A percentile compares a stretch with the other conserved stretches of the same genome.
phyloP scores from a whole-genome alignment of 1,140 invertebrate genomes.

The Zaprionus ghesquierei region DNA sequence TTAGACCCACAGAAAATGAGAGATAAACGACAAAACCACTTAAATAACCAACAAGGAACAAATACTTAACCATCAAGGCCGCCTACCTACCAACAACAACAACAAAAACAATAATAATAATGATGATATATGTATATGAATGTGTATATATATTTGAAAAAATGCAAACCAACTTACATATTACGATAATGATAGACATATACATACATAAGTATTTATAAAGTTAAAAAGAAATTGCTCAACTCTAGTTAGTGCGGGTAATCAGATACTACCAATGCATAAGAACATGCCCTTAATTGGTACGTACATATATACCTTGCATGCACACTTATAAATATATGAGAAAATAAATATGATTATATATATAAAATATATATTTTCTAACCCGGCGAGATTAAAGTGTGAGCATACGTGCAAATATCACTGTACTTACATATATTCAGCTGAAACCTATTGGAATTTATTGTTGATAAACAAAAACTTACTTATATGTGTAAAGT shows the following conservation, averaged over 20 bases:
- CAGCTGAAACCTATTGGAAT: not conserved
- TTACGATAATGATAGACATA: not conserved
- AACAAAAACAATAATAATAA: constrained; percentile 12
- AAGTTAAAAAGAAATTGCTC: constrained; percentile 29
- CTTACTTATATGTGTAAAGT: not conserved
- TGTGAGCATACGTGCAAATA: constrained; percentile 1
- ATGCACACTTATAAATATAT: not conserved
- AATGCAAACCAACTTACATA: constrained; percentile 1
- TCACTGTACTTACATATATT: constrained; percentile 14
- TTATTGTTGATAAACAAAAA: constrained; percentile 8
- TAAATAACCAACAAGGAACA: constrained; percentile 12
- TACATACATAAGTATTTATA: constrained; percentile 12
- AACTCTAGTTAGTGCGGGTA: constrained; percentile 22
- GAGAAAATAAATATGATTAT: not conserved
- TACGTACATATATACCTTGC: not conserved
- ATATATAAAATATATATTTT: not conserved
- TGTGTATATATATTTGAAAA: not conserved
- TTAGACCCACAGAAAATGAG: constrained; percentile 1
- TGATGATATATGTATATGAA: constrained; percentile 15
- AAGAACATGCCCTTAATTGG: not conserved
- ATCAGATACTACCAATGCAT: constrained; percentile 13
- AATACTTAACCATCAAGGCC: constrained; percentile 18
- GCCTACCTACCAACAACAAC: constrained; percentile 26
- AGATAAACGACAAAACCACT: not conserved
- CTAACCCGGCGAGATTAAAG: not conserved